phyloP scores from a whole-genome alignment of 2,797 vertebrate species.

The Cirrhinus molitorella region DNA sequence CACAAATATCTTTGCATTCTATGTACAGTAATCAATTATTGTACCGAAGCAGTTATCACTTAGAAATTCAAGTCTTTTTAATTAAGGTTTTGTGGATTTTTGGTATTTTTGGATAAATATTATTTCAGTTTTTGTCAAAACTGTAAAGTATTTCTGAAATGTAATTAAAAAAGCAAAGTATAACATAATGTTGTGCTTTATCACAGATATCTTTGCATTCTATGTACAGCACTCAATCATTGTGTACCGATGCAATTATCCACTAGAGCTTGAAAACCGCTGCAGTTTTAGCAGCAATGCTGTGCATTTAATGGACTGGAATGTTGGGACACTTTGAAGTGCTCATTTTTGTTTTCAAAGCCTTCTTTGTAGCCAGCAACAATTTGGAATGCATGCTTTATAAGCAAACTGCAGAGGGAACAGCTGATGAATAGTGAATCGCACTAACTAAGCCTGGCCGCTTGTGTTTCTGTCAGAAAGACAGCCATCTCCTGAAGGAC shows the following conservation, averaged over 20 bases:
- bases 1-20: no score
- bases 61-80: no score
- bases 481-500: constrained; percentile 13
- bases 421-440: constrained; percentile 27
- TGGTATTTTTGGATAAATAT: no score
- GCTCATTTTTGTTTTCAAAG: constrained; percentile 72
- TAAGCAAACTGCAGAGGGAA: constrained; percentile 31
- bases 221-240: neutral
- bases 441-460: neutral
- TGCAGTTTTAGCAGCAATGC: constrained; percentile 28
- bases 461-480: constrained; percentile 30
- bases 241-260: constrained; percentile 32
- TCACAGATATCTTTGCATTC: constrained; percentile 5
- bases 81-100: no score
- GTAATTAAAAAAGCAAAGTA: neutral
- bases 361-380: constrained; percentile 69
- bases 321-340: constrained; percentile 69
- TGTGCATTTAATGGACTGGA: constrained; percentile 21
- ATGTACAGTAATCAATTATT: no score
- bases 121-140: no score
- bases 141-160: neutral
- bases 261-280: neutral
- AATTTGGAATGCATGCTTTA: constrained; percentile 73
- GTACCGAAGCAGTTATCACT: no score
- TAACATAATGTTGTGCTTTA: neutral